Base-by-base conservation (phyloP, 2,797 vertebrate species). In the Synaphobranchus kaupii region DNA sequence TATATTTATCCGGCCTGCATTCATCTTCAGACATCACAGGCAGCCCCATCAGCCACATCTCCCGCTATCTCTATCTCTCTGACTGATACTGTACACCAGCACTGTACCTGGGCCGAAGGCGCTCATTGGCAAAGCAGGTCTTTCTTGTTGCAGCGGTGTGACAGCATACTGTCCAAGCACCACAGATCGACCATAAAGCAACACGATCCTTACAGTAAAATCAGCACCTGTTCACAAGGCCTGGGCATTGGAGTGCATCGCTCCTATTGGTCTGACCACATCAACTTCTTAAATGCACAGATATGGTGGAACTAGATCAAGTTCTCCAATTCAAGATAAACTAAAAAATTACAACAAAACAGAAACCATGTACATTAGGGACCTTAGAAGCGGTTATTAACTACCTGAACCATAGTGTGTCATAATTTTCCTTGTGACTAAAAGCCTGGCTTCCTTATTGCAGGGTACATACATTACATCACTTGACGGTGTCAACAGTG, bases 371-470 rank as follows among this genome's bases (percentile, higher is more conserved):
- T 47, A 25, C 31, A 39, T 44, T 9, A 44, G 17, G 20, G 39
- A 47, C 73, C 22, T 44, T 17, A n/a, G 6, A n/a, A 50, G 12
- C 47, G 13, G 47, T 50, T 78, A 81, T 50, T 81, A 2, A 68
- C 63, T 1, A 28, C 25, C 63, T 68, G 22, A 68, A n/a, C n/a
- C 28, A 20, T 8, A 50, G 12, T 3, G 78, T 50, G 78, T 81
- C 44, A 81, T n/a, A 50, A 25, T 13, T 0, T n/a, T 52, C 48
- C 47, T 83, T 17, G 12, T 31, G 54, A 78, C 66, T 60, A 60
- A 87, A 50, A 8, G 39, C 15, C 15, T 78, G n/a, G 39, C 80
- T 63, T 84, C 71, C 66, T 76, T 80, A 84, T 63, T 50, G 52
- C 31, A 84, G 80, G 81, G 82, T 87, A 8, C n/a, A 73, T 13